Evolutionary conservation across 2,797 vertebrate genomes (phyloP).

Genomic region (Lophotriccus pileatus): DNA sequence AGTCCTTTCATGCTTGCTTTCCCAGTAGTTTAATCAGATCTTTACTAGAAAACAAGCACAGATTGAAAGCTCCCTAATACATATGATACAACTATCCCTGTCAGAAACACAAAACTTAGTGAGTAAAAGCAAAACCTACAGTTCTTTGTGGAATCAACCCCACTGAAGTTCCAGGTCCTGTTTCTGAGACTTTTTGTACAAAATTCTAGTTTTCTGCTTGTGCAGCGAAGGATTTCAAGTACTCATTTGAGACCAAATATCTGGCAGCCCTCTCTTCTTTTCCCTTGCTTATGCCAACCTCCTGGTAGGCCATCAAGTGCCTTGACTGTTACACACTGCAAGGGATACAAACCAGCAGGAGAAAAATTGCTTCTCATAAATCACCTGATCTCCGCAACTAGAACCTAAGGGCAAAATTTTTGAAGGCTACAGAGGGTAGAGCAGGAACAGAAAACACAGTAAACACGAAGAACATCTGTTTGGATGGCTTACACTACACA

Average conservation of each 20-base stretch:
- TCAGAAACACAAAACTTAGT: not conserved
- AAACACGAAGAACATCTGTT: not conserved
- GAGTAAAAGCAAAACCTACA: not conserved
- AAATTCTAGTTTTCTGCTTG: not conserved
- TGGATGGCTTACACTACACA: not conserved
- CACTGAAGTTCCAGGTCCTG: not conserved
- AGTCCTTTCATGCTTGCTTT: not conserved
- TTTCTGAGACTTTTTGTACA: not conserved
- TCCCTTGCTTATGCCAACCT: not conserved
- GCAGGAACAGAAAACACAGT: not conserved
- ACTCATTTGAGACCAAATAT: not conserved
- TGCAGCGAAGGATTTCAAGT: not conserved
- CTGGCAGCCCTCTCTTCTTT: not conserved
- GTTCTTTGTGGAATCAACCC: not conserved
- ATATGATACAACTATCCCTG: not conserved
- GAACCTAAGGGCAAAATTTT: not conserved
- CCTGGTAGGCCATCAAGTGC: not conserved
- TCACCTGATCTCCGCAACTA: not conserved
- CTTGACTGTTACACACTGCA: not conserved
- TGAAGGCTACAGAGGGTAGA: not conserved
- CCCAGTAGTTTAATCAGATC: not conserved
- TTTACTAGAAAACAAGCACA: not conserved
- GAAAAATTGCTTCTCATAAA: not conserved
- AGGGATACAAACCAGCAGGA: not conserved
- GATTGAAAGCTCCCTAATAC: not conserved